Base-by-base conservation (phyloP, 2,797 vertebrate species). In the Syndactyla subalaris region DNA sequence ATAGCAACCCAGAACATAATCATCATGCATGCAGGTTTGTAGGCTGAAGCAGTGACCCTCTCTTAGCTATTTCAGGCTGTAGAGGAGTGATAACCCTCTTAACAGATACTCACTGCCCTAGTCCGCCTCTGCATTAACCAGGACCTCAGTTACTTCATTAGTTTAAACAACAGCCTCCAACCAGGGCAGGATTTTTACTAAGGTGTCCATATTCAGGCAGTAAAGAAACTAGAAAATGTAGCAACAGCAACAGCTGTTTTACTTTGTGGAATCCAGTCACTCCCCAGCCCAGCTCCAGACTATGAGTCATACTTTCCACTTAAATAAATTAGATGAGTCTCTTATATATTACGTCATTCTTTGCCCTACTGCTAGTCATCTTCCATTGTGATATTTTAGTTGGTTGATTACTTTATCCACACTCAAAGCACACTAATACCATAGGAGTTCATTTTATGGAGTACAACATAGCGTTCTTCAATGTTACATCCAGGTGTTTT, bases 301-400 rank as follows among this genome's bases (percentile, higher is more conserved):
- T 43, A 3, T 85, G 93, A 92, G 65, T 94, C 95, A 94, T 21
- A 48, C 22, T 95, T 96, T 92, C 93, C 49, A 34, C 61, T 88
- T 39, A 67, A 19, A 48, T 65, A 83, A 89, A 91, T 80, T n/a
- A 85, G 71, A 52, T 32, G 39, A 74, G 66, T 88, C 92, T 86
- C 74, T 88, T 7, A 3, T 75, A 5, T 49, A 74, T 89, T 63
- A 77, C 22, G 77, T 46, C 83, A 89, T 46, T 23, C 62, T 87
- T 92, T 67, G 72, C 88, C 84, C 62, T 87, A 58, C 24, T 29
- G 41, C 58, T 81, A 86, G 34, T 92, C 71, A 81, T 81, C 34
- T 74, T 27, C 61, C 32, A 55, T 49, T 0, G 0, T 54, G 61
- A 80, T 74, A 71, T 72, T 57, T 83, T 59, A 83, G 45, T 51